phyloP scores from a whole-genome alignment of 2,888 invertebrate genomes.

The Petrolisthes cinctipes region DNA sequence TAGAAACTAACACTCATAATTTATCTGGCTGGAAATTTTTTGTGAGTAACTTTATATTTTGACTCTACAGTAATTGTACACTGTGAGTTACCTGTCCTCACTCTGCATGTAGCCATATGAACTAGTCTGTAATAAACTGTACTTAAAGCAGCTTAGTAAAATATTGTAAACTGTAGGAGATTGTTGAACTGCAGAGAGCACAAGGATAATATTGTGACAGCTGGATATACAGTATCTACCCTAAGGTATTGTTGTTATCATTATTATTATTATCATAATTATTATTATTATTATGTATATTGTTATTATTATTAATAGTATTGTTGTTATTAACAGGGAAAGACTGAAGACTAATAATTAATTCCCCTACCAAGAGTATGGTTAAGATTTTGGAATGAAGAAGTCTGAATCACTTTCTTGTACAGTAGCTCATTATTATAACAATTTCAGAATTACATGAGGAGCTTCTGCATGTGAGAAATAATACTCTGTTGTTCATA shows the following conservation, averaged over 20 bases:
- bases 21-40: too few species aligned
- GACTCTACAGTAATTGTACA: slow-evolving; percentile 3
- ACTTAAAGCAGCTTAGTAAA: slow-evolving; percentile 51
- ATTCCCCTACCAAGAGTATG: too few species aligned
- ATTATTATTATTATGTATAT: neutral
- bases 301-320: neutral
- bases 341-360: too few species aligned
- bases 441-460: too few species aligned
- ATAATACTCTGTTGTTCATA: too few species aligned
- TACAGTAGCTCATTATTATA: too few species aligned
- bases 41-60: too few species aligned
- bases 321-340: neutral
- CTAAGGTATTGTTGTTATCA: neutral
- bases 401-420: too few species aligned
- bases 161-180: slow-evolving; percentile 34
- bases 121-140: slow-evolving; percentile 53
- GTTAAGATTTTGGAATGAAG: too few species aligned
- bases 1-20: too few species aligned
- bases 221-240: slow-evolving; percentile 5
- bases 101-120: slow-evolving; percentile 49
- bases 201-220: slow-evolving; percentile 40
- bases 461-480: too few species aligned
- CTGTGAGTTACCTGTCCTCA: slow-evolving; percentile 47
- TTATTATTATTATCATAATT: neutral
- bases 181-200: slow-evolving; percentile 35